Conservation (phyloP, 2,888 invertebrate species). For the Trachelus stipa region DNA sequence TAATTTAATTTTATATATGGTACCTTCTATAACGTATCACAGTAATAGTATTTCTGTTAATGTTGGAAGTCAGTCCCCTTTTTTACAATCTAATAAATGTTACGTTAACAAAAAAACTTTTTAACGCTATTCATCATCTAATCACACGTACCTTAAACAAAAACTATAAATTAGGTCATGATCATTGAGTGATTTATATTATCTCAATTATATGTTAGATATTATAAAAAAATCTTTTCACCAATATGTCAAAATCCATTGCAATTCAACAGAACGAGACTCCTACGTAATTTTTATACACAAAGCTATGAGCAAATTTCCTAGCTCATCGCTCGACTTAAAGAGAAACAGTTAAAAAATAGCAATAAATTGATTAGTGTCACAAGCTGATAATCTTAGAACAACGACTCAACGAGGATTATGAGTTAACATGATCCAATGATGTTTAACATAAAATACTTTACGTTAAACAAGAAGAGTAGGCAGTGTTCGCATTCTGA, state of each 20-base stretch:
- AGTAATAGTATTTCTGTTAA: background rate
- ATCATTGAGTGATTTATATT: background rate
- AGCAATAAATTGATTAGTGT: background rate
- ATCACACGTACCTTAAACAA: background rate
- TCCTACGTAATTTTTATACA: background rate
- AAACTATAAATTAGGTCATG: background rate
- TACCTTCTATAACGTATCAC: background rate
- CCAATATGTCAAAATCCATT: background rate
- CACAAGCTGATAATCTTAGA: background rate
- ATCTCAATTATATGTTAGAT: background rate
- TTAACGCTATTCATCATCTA: background rate
- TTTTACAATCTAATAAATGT: background rate
- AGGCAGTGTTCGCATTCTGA: conserved; percentile 39
- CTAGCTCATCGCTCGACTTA: background rate
- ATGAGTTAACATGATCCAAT: too few species aligned
- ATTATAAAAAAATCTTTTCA: background rate
- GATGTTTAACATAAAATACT: background rate
- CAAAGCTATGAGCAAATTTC: background rate
- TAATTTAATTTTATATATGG: background rate
- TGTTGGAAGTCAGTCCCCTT: background rate
- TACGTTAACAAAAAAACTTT: background rate
- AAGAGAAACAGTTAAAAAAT: background rate
- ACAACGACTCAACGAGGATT: too few species aligned
- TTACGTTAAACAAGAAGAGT: conserved; percentile 30
- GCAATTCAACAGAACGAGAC: background rate